Conservation (phyloP, 2,888 invertebrate genomes). For the Trypoxylon attenuatum region DNA sequence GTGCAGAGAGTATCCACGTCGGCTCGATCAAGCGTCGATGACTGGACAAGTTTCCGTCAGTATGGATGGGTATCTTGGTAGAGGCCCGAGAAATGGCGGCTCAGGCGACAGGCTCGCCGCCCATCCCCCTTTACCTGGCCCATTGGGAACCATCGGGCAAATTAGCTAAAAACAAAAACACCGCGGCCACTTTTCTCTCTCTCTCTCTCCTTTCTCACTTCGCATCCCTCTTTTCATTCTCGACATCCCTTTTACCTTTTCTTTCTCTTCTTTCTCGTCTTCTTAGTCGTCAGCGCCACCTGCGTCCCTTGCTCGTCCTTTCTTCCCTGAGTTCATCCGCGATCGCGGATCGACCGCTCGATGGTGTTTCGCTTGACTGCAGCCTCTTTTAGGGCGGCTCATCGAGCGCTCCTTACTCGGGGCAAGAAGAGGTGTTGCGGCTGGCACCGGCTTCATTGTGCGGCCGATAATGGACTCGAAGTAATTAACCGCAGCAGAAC, state of each 20-base stretch:
- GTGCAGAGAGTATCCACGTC: conserved; percentile 58
- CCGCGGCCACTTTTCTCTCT: conserved; percentile 30
- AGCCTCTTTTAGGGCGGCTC: background rate
- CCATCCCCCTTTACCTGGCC: conserved; percentile 16
- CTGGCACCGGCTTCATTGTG: conserved; percentile 24
- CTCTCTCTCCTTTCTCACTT: background rate
- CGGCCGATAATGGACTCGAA: conserved; percentile 52
- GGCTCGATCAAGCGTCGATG: conserved; percentile 71
- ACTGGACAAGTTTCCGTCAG: conserved; percentile 65
- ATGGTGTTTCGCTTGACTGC: background rate
- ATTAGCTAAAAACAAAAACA: conserved; percentile 70
- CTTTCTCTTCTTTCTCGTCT: too few species aligned
- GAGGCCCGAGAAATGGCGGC: conserved; percentile 56
- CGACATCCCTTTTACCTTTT: too few species aligned
- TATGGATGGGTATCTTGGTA: conserved; percentile 54
- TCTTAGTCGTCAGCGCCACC: too few species aligned
- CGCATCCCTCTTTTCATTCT: conserved; percentile 6
- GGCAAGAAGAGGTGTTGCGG: conserved; percentile 45
- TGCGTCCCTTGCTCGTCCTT: too few species aligned
- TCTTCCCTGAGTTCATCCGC: conserved; percentile 3
- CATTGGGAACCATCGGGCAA: conserved; percentile 49
- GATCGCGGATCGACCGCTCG: conserved; percentile 8
- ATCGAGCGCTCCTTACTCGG: background rate
- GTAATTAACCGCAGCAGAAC: conserved; percentile 52
- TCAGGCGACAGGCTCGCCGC: conserved; percentile 50